Conservation (phyloP, 2,797 vertebrate genomes). For the Malacoraja senta region DNA sequence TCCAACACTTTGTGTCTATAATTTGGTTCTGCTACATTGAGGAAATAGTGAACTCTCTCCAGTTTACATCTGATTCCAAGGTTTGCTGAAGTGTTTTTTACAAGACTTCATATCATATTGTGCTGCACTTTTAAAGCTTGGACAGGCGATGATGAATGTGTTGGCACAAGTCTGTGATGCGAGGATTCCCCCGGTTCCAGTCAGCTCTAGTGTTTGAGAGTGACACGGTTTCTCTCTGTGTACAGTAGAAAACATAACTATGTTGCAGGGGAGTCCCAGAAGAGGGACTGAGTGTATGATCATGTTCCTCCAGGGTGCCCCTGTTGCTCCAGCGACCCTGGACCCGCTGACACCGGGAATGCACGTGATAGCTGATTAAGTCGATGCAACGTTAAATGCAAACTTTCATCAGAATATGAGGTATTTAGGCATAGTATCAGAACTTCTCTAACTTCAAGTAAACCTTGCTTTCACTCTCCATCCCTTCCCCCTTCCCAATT, state of each 20-base stretch:
- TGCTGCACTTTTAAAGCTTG: not conserved
- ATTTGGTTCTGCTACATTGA: no score
- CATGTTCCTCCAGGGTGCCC: not conserved
- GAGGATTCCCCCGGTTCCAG: not conserved
- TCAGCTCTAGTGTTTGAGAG: not conserved
- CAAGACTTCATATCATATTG: not conserved
- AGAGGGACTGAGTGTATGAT: not conserved
- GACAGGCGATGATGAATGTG: not conserved
- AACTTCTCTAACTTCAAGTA: no score
- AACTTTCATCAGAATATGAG: no score
- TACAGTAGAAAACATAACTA: not conserved
- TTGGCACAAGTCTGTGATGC: not conserved
- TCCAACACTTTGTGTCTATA: no score
- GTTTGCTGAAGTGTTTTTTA: not conserved
- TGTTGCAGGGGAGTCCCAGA: not conserved
- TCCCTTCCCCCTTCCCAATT: no score
- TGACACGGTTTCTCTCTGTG: not conserved
- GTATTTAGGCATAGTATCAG: no score
- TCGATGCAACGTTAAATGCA: not conserved
- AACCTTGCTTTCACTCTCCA: no score
- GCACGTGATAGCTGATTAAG: not conserved
- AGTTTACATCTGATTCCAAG: not conserved
- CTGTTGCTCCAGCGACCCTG: not conserved
- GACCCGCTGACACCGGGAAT: not conserved
- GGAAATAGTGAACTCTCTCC: no score